These are phyloP conservation scores for Pyrgus malvae DNA, from an alignment of 2,888 invertebrate genomes.

Conservation along the genomic window DNA sequence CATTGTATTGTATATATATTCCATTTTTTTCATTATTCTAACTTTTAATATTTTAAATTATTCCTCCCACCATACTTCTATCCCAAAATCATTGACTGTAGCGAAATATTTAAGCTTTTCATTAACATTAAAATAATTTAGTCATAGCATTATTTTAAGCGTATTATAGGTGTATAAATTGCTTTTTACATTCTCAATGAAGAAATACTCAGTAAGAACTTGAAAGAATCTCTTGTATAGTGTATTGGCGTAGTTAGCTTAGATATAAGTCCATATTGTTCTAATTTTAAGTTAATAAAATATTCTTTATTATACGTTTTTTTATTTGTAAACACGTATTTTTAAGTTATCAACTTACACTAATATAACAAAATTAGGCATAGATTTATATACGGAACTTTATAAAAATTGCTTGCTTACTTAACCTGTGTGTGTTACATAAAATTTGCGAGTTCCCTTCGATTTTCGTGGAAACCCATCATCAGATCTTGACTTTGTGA, in stretches of 20 bases:
- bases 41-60: background rate
- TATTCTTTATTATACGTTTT: constrained; percentile 30
- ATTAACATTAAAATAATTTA: constrained; percentile 46
- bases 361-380: too few species aligned
- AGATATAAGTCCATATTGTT: constrained; percentile 48
- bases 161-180: constrained; percentile 41
- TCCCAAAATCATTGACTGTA: constrained; percentile 18
- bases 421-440: too few species aligned
- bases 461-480: too few species aligned
- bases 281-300: constrained; percentile 52
- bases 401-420: too few species aligned
- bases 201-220: constrained; percentile 37
- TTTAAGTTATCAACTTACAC: too few species aligned
- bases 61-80: constrained; percentile 17
- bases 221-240: constrained; percentile 28
- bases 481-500: too few species aligned
- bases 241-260: constrained; percentile 34
- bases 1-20: constrained; percentile 1
- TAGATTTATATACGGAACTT: too few species aligned
- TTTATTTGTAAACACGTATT: too few species aligned
- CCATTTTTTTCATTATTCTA: background rate
- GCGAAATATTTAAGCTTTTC: constrained; percentile 42
- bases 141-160: constrained; percentile 43
- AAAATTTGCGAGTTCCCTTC: too few species aligned
- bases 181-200: constrained; percentile 28